Percentiles rank a stretch among this genome's conserved stretches.
Conservation (phyloP, 2,797 vertebrate genomes). For the Muraenolepis orangiensis region DNA sequence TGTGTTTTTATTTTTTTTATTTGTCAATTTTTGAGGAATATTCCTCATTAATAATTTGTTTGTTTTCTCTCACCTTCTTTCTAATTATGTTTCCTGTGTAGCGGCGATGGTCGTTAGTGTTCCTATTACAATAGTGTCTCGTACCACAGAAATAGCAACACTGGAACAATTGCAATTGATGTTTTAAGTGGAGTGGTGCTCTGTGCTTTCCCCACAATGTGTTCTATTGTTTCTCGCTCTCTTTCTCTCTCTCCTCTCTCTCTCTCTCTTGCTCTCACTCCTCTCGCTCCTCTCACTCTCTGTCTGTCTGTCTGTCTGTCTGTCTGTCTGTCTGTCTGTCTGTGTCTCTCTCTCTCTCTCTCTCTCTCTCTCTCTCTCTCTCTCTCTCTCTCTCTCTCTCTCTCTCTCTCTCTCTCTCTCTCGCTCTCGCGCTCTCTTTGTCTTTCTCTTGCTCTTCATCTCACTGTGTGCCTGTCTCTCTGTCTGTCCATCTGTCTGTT, state of each 20-base stretch:
- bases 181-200: not conserved
- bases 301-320: slow-evolving; percentile 14
- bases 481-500: too few relatives aligned
- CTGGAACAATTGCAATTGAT: not conserved
- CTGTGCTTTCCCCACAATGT: not conserved
- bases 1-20: not conserved
- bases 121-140: not conserved
- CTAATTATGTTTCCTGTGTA: not conserved
- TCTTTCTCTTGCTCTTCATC: too few relatives aligned
- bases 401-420: too few relatives aligned
- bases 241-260: slow-evolving; percentile 29
- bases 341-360: too few relatives aligned
- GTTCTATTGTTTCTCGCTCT: not conserved
- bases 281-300: slow-evolving; percentile 28
- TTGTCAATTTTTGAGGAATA: not conserved
- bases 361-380: too few relatives aligned
- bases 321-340: too few relatives aligned
- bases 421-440: too few relatives aligned
- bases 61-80: not conserved
- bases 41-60: not conserved
- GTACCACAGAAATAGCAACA: not conserved
- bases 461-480: too few relatives aligned
- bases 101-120: not conserved
- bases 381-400: too few relatives aligned
- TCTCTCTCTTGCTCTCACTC: slow-evolving; percentile 11